Base-by-base conservation (phyloP, 2,797 vertebrate genomes). In the Platalea minor region DNA sequence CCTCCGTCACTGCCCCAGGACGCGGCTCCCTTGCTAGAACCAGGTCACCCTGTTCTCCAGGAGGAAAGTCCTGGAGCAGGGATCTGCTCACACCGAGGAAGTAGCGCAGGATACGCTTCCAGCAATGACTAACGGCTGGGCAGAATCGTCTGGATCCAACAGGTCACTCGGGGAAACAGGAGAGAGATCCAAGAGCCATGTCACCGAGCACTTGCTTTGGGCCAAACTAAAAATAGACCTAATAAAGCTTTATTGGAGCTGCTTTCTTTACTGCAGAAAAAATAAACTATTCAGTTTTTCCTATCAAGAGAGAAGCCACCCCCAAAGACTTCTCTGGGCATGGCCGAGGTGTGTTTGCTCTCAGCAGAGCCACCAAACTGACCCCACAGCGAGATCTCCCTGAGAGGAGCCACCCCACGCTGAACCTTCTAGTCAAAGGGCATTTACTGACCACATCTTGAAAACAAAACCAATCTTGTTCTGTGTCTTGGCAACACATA, bases 181-280 rank as follows among this genome's bases (percentile, higher is more conserved):
- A 41, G 75, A 88, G 88, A 92, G 80, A 85, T 84, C 87, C 85
- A 96, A 91, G 82, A 92, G 53, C 25, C 43, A 24, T 72, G 54
- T 81, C 77, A 78, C 54, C 10, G 8, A 48, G 85, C 85, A 51
- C 65, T 83, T 16, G 7, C 67, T 88, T 88, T 63, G 57, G 69
- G 80, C 80, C 88, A 91, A 51, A 50, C 89, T 88, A 88, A 95
- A 96, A 94, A 77, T 5, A 91, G 69, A 81, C 7, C 43, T 29
- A 68, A 78, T 7, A 57, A 48, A 45, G 37, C 46, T 18, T 65
- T 45, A 24, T 53, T 64, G 53, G 81, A 89, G 65, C 73, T 86
- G 70, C 69, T 76, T 43, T 81, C n/a, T 63, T 68, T 41, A 28
- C 85, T 65, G 78, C 2, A 80, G 43, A 53, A 73, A 85, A 79